Evolutionary conservation across 2,888 invertebrate species (phyloP), one percentile per base, ranked within the genome.

Genomic region (Eupithecia subfuscata): DNA sequence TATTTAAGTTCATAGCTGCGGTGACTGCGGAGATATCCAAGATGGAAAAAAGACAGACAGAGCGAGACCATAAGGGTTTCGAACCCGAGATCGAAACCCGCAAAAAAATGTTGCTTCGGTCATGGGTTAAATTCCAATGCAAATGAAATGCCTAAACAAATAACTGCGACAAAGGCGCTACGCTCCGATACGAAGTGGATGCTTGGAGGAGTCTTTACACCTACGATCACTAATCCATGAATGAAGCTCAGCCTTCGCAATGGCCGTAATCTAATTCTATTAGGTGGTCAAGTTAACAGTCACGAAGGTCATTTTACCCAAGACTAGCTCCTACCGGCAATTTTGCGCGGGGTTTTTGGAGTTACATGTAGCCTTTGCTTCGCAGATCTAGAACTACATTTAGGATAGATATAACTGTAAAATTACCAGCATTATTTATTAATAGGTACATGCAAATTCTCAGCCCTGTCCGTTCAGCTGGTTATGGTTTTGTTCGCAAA

Each of bases 191-290:
- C n/a, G 48, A n/a, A 18, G 18, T 48, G 25, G 25, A 60, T 14
- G 12, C 60, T 67, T 40, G 18, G 37, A 37, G 18, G n/a, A 11
- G 6, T 67, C 65, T 67, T 67, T 0, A 14, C 34, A 65, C 25
- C 14, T 37, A 12, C 65, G 11, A 37, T n/a, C 65, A n/a, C 34
- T 68, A 68, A 68, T 68, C 68, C 68, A 22, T 40, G n/a, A n/a
- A 34, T 65, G 22, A 6, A 60, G 60, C 25, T 25, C 48, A 71
- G 63, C 71, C 69, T 75, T 75, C 67, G 64, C 52, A 25, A 18
- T 69, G 25, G 52, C n/a, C 69, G 72, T 69, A 52, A 64, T 67
- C 37, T 72, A 72, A 72, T 72, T 48, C 67, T 65, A 72, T 72
- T 72, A 72, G 48, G 65, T 67, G 18, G 60, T 71, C 52, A 70